Evolutionary conservation across 2,113 vertebrate genomes (phyloP).

Genomic region (Eira barbara): DNA sequence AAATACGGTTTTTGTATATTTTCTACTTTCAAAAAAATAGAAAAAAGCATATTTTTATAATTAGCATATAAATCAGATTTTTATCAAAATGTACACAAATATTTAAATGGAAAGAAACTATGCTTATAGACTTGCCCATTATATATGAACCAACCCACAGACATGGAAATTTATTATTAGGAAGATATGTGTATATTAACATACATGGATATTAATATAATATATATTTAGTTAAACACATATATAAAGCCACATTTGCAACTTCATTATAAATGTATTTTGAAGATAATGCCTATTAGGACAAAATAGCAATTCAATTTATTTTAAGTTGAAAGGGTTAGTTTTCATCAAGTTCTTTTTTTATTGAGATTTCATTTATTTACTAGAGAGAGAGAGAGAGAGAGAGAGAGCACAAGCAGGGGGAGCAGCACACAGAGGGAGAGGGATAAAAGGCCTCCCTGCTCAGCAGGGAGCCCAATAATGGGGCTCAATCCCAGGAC

Average conservation of each 20-base stretch:
- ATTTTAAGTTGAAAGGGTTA: not conserved
- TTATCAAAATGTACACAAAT: not conserved
- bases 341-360: not conserved
- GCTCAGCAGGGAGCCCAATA: too few species aligned
- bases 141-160: not conserved
- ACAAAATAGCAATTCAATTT: not conserved
- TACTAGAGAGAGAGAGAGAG: too few species aligned
- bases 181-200: not conserved
- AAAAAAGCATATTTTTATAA: not conserved
- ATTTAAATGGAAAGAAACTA: not conserved
- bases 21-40: not conserved
- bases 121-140: not conserved
- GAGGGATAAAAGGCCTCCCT: too few species aligned
- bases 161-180: not conserved
- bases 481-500: too few species aligned
- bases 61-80: not conserved
- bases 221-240: not conserved
- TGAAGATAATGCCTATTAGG: not conserved
- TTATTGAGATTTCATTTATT: too few species aligned
- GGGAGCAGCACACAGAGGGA: too few species aligned
- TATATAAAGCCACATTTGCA: not conserved
- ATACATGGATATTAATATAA: not conserved
- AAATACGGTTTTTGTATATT: not conserved
- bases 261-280: not conserved
- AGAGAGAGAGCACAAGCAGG: too few species aligned